Percentiles rank a stretch among this genome's conserved stretches.
Evolutionary conservation across 2,113 vertebrate species (phyloP).

Genomic region (Trogon surrucura): DNA sequence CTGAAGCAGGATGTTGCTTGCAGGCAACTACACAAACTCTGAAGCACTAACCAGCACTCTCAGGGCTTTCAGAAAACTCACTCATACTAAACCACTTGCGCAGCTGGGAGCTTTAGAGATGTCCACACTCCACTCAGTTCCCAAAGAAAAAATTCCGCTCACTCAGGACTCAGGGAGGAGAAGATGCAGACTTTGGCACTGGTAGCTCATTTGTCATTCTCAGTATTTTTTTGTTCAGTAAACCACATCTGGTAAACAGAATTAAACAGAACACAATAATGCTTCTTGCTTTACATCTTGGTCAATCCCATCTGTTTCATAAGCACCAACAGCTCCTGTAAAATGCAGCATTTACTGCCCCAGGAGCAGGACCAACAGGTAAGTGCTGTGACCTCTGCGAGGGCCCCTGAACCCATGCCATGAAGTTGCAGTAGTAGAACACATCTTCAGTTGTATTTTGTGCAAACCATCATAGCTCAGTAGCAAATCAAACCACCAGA

Average conservation of each 20-base stretch:
- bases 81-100: not conserved
- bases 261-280: not conserved
- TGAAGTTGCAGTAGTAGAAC: not conserved
- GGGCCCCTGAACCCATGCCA: not conserved
- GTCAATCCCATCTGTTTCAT: not conserved
- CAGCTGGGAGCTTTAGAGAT: not conserved
- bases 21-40: not conserved
- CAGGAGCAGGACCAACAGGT: not conserved
- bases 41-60: not conserved
- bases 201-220: not conserved
- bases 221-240: not conserved
- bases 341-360: not conserved
- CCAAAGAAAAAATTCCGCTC: not conserved
- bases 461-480: not conserved
- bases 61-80: not conserved
- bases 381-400: not conserved
- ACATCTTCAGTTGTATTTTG: not conserved
- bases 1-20: not conserved
- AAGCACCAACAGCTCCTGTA: not conserved
- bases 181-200: not conserved
- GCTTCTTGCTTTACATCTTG: not conserved
- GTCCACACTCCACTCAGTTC: not conserved
- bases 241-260: not conserved
- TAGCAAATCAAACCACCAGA: not conserved
- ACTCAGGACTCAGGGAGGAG: rapidly evolving